Base-by-base conservation (phyloP, 2,797 vertebrate genomes). In the Champsocephalus esox region DNA sequence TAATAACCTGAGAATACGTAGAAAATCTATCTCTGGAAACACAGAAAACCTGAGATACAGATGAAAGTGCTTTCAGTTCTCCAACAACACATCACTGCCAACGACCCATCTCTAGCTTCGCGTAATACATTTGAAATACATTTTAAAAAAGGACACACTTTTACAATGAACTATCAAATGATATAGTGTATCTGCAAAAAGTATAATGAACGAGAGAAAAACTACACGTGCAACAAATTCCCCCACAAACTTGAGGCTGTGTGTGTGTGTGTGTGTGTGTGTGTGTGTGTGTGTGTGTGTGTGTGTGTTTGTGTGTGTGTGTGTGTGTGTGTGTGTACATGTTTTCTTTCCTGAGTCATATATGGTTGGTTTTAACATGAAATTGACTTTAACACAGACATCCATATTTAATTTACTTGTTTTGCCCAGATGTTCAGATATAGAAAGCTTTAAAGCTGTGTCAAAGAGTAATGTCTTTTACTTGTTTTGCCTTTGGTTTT, bases 401-500 rank as follows among this genome's bases (percentile, higher is more conserved):
- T 4, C 7, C 16, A 24, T 60, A 28, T 68, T 67, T 34, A 14
- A 59, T 16, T n/a, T 11, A 19, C 46, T 61, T 0, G n/a, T 52
- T 21, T 61, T 66, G 24, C 49, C 16, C 12, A 28, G 28, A 28
- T 28, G 28, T 28, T 28, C n/a, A 65, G 71, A 55, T 56, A 68
- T 19, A 51, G 4, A 71, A 67, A 73, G 71, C 50, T 62, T 74
- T 71, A 75, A 21, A 75, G 48, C 48, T 19, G 34, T 24, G 28
- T 74, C 67, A 75, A 9, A 70, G 51, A 77, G 48, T 64, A 83
- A 83, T 69, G 72, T 10, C 51, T 81, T 85, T 66, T 9, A 70
- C 51, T 73, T 74, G 56, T 69, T 81, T 70, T 63, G 9, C 34
- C 12, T 48, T 16, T 28, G 28, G 9, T 49, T 57, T 52, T 28